Evolutionary conservation across 2,888 invertebrate genomes (phyloP).

Genomic region (Tricholauxania praeusta): DNA sequence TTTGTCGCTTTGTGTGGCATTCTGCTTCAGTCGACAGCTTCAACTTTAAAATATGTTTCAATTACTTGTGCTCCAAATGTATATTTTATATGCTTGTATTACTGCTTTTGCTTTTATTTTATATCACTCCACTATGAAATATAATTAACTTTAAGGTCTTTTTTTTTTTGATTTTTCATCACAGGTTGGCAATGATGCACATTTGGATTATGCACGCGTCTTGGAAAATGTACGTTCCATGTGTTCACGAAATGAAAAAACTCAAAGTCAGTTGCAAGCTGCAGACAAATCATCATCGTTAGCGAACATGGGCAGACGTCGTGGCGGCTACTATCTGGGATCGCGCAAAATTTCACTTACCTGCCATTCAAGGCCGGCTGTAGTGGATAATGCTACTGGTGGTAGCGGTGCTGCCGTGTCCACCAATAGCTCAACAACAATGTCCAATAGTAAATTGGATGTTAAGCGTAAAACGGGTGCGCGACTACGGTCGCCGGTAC

Average conservation of each 20-base stretch:
- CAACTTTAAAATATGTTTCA: neutral
- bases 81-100: neutral
- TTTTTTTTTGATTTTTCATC: constrained; percentile 41
- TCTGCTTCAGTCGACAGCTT: constrained; percentile 4
- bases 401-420: constrained; percentile 53
- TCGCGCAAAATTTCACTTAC: constrained; percentile 80
- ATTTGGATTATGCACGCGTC: constrained; percentile 67
- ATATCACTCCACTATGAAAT: neutral
- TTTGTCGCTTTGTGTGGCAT: constrained; percentile 21
- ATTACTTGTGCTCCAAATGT: neutral
- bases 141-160: neutral
- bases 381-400: constrained; percentile 63
- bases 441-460: constrained; percentile 60
- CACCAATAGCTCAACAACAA: constrained; percentile 54
- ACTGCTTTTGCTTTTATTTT: too few species aligned
- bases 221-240: constrained; percentile 73
- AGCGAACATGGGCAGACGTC: constrained; percentile 49
- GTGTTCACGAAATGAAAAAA: constrained; percentile 73
- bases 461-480: constrained; percentile 66
- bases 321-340: constrained; percentile 64
- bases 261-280: constrained; percentile 57
- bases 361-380: constrained; percentile 72
- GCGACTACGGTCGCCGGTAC: constrained; percentile 77
- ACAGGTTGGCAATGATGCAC: constrained; percentile 64
- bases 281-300: constrained; percentile 51